Evolutionary conservation across 2,113 vertebrate genomes (phyloP), one percentile per base, ranked within the genome.

Genomic region (Epinephelus cyanopodus): DNA sequence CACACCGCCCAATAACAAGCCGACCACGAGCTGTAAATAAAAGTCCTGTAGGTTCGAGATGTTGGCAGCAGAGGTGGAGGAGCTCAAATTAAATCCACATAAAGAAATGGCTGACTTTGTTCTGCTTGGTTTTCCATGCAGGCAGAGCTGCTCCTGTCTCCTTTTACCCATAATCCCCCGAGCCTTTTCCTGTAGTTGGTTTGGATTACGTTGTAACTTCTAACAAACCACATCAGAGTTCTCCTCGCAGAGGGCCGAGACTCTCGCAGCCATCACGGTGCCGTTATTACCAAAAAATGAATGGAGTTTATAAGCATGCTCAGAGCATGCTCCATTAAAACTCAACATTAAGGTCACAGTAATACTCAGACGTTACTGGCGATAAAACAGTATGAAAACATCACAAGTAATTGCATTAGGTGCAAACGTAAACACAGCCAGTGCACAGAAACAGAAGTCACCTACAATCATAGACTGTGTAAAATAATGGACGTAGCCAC

Each of bases 21-120:
- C 52, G 29, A 87, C 84, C 82, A 23, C 73, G 48, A 56, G 70
- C 63, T 81, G 87, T 89, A 90, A 88, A 89, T 86, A 90, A 71
- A 82, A 80, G 65, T 42, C 47, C 1, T 48, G 81, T 61, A 83
- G 79, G 86, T 85, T 85, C 1, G 61, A 87, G 82, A 79, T 74
- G 25, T 71, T 81, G 79, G 87, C 84, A 85, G 82, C 60, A 11
- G 76, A 89, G 79, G 78, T 86, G 77, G 70, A 83, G 77, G 70
- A 86, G 78, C 65, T 60, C 53, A 77, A 83, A 83, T 82, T 13
- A 83, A 86, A 81, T 70, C 80, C 66, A 76, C 66, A 87, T 58
- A 54, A 66, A 81, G 54, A 62, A 79, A 73, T 67, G 57, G n/a
- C 50, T 64, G 77, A 79, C 63, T 79, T 73, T 77, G 74, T 83